Evolutionary conservation across 2,113 vertebrate genomes (phyloP), one percentile per base, ranked within the genome.

Genomic region (Pionites leucogaster): DNA sequence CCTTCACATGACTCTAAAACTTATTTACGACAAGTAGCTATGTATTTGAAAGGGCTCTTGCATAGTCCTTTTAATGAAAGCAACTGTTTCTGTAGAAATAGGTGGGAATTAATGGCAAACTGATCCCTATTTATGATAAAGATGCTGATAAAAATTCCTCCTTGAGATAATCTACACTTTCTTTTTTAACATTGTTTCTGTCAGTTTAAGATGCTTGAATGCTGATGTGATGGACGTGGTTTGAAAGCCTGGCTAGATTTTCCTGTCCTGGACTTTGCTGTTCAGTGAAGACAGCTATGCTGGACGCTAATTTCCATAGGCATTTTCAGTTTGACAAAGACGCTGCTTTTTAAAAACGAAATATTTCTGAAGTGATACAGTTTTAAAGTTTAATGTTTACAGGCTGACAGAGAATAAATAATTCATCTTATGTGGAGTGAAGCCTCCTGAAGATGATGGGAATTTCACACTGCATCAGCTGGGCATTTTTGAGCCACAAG

Each of bases 181-280:
- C 83, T 88, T 68, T 86, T 92, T 90, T 91, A 93, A 85, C 95
- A 93, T 65, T 93, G 76, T 95, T 95, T 90, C 62, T 95, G 91
- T 92, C 94, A 92, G 81, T 91, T 89, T 75, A 91, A 93, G 84
- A 76, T 92, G 95, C 91, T 76, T 39, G 81, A 64, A 64, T 46
- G 81, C 86, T 79, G 86, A 65, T 1, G 2, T 93, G 95, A 89
- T 79, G 91, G 93, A 95, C 28, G 2, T 67, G 62, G 29, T 67
- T 84, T 71, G 93, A 91, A 93, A 96, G 84, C 72, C 84, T 82
- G 57, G 67, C 46, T 96, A 62, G 47, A 59, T 95, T 91, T 92
- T 84, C 65, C 81, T 92, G 89, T 89, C 63, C 7, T 19, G 80
- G 93, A 64, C 89, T 55, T 44, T 12, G 55, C 90, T 67, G 82